Conservation (phyloP, 2,797 vertebrate genomes). For the Anabas testudineus region DNA sequence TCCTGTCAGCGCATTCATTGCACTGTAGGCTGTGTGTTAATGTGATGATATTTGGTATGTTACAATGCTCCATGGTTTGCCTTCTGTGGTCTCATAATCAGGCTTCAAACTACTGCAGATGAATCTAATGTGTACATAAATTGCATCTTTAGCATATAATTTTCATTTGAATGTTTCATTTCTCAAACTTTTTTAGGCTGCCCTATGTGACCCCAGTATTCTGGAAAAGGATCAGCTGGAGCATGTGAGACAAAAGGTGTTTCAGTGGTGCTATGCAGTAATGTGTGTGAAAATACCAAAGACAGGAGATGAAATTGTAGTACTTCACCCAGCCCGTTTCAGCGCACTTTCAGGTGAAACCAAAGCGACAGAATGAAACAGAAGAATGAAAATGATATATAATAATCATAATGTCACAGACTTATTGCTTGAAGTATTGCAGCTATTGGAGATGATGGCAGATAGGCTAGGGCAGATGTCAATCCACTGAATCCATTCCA, state of each 20-base stretch:
- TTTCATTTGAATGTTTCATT: constrained; percentile 42
- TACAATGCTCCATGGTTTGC: background rate
- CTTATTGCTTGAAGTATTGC: constrained; percentile 62
- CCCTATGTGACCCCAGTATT: constrained; percentile 31
- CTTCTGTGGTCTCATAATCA: constrained; percentile 12
- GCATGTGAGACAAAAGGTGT: constrained; percentile 13
- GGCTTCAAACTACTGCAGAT: constrained; percentile 14
- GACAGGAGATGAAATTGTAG: constrained; percentile 55
- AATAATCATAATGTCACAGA: constrained; percentile 66
- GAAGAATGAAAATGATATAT: constrained; percentile 61
- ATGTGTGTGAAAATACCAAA: constrained; percentile 61
- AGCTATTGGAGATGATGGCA: constrained; percentile 52
- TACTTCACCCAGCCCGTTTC: constrained; percentile 39
- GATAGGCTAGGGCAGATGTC: constrained; percentile 54
- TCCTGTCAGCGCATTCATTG: background rate
- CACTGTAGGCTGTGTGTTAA: background rate
- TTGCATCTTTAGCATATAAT: constrained; percentile 40
- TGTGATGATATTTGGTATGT: background rate
- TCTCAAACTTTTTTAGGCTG: constrained; percentile 14
- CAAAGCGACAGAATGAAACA: constrained; percentile 55
- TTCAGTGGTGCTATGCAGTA: constrained; percentile 38
- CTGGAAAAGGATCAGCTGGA: constrained; percentile 42
- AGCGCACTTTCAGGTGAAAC: constrained; percentile 60
- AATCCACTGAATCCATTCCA: constrained; percentile 57
- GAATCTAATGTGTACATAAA: constrained; percentile 21